Evolutionary conservation across 2,797 vertebrate genomes (phyloP).

Genomic region (Gymnopithys bicolor): DNA sequence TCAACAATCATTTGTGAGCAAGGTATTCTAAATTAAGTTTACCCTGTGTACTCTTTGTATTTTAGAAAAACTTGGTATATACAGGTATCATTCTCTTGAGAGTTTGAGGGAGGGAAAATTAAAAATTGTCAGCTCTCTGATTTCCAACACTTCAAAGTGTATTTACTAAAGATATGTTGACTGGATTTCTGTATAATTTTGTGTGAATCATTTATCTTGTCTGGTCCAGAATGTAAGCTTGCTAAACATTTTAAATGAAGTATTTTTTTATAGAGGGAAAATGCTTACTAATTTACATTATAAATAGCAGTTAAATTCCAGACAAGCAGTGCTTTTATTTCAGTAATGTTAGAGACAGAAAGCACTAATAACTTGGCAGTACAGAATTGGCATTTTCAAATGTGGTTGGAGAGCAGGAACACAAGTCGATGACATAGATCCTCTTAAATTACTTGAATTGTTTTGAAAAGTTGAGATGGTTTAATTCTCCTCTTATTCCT

Average conservation of each 20-base stretch:
- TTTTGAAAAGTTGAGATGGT: background rate
- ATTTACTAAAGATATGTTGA: slow-evolving; percentile 4
- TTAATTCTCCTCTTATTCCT: background rate
- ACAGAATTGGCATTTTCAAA: background rate
- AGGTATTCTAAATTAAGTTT: slow-evolving; percentile 11
- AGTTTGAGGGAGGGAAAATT: background rate
- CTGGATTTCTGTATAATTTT: slow-evolving; percentile 46
- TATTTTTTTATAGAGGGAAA: background rate
- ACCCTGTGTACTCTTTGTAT: slow-evolving; percentile 1
- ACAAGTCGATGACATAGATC: background rate
- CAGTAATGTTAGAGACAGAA: background rate
- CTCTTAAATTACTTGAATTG: background rate
- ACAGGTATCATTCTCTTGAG: background rate
- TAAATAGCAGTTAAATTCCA: background rate
- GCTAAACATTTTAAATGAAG: slow-evolving; percentile 29
- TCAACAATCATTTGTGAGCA: background rate
- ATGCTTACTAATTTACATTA: slow-evolving; percentile 23
- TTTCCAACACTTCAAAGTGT: slow-evolving; percentile 29
- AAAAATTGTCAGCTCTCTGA: background rate
- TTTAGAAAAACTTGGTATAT: slow-evolving; percentile 21
- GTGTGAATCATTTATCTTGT: slow-evolving; percentile 45
- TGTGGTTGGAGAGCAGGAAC: background rate
- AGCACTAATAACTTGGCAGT: background rate
- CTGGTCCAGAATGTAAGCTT: slow-evolving; percentile 49
- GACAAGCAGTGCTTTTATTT: background rate